phyloP scores from a whole-genome alignment of 1,140 invertebrate species.

The Zelostemma sp. region DNA sequence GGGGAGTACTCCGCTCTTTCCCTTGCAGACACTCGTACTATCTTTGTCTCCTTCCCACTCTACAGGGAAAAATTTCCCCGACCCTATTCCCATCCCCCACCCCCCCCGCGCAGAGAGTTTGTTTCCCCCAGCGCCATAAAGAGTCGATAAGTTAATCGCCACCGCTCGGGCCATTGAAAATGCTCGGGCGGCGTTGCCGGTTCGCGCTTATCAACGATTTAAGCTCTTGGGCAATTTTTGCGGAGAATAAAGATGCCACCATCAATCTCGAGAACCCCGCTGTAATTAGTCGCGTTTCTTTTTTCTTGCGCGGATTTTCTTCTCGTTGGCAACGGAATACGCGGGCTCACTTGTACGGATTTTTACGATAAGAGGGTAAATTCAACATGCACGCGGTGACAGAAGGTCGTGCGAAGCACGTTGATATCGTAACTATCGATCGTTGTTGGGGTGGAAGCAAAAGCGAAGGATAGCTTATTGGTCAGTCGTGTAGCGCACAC shows the following conservation, averaged over 20 bases:
- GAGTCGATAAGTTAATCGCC: conserved; percentile 33
- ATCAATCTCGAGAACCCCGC: neutral
- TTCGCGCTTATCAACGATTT: conserved; percentile 14
- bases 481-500: conserved; percentile 51
- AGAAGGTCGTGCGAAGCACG: conserved; percentile 40
- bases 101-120: neutral
- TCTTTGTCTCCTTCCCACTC: too few relatives aligned
- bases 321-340: neutral
- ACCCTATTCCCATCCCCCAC: neutral
- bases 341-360: too few relatives aligned
- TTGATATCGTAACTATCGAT: conserved; percentile 51
- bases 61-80: too few relatives aligned
- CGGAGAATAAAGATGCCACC: neutral
- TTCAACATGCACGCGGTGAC: conserved; percentile 40
- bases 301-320: conserved; percentile 12
- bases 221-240: conserved; percentile 9
- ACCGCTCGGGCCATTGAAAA: conserved; percentile 19
- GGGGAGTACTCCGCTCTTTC: too few relatives aligned
- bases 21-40: too few relatives aligned
- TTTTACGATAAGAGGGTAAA: conserved; percentile 7
- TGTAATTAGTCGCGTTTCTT: neutral
- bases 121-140: conserved; percentile 26
- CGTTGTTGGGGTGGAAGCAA: conserved; percentile 46
- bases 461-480: conserved; percentile 52
- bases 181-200: too few relatives aligned